These are phyloP conservation scores for Alcedo quadribrachys DNA, from an alignment of 2,797 vertebrate species.

Conservation along the genomic window DNA sequence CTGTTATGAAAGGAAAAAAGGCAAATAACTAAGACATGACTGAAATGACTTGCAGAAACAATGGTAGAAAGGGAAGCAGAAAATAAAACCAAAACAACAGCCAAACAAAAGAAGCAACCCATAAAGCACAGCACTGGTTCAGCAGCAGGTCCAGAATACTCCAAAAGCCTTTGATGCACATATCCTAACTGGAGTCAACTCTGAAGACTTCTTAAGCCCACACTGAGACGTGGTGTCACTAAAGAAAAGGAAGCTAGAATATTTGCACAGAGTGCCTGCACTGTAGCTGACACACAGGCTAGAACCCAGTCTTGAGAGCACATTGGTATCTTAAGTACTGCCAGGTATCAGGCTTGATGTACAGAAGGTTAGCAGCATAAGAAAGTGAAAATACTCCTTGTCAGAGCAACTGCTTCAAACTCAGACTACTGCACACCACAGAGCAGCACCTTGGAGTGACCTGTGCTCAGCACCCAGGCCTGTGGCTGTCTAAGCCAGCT, in stretches of 20 bases:
- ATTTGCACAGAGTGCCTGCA: neutral
- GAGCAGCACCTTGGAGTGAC: neutral
- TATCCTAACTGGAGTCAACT: fast-evolving
- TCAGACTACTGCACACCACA: neutral
- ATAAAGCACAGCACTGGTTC: neutral
- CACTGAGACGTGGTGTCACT: neutral
- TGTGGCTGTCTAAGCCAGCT: fast-evolving
- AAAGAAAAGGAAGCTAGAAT: neutral
- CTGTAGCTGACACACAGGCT: neutral
- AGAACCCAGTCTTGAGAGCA: neutral
- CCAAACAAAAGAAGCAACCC: neutral
- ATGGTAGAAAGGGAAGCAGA: neutral
- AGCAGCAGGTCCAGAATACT: neutral
- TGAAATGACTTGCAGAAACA: neutral
- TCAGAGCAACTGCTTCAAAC: neutral
- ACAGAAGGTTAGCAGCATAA: neutral
- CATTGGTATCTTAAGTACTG: neutral
- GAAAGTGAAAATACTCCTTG: neutral
- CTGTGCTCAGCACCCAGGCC: neutral
- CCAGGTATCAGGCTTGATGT: neutral
- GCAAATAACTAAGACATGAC: neutral
- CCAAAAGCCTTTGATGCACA: neutral
- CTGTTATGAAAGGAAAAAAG: neutral
- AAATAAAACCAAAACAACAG: neutral
- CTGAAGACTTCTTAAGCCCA: neutral